phyloP scores from a whole-genome alignment of 92 coral and sea anemone species.

The Muricea muricata region DNA sequence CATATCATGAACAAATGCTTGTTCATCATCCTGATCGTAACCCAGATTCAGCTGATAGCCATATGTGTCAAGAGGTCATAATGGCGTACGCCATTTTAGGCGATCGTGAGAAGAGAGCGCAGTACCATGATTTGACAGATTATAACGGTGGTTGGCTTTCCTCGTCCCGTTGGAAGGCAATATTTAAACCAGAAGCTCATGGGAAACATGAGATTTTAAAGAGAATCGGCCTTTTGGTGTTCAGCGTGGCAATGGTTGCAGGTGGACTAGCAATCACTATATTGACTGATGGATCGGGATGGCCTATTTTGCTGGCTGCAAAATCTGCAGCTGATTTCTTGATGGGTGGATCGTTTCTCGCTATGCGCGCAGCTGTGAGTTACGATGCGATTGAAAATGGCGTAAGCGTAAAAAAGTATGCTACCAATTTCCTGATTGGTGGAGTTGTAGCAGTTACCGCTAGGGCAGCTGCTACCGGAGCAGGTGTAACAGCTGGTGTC shows the following conservation, averaged over 20 bases:
- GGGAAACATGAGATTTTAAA: neutral
- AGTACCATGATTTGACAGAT: constrained; percentile 20
- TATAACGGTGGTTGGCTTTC: constrained; percentile 22
- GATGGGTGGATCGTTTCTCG: constrained; percentile 12
- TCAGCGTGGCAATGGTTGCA: neutral
- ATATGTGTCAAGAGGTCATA: no score
- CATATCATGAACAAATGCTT: no score
- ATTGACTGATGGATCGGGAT: constrained; percentile 16
- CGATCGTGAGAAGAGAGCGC: constrained; percentile 36
- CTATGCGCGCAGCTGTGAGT: neutral
- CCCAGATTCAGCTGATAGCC: neutral
- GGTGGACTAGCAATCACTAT: constrained; percentile 8
- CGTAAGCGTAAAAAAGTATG: neutral
- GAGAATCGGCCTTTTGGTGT: constrained; percentile 8
- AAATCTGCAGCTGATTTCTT: no score
- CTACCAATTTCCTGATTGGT: neutral
- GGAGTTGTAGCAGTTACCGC: no score
- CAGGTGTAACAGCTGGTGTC: neutral
- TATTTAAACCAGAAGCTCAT: no score
- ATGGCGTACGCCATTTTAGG: constrained; percentile 1
- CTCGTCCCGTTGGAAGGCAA: no score
- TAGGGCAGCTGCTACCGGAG: constrained; percentile 11
- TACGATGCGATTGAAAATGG: constrained; percentile 24
- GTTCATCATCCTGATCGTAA: constrained; percentile 30
- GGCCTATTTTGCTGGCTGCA: constrained; percentile 2